phyloP scores from a whole-genome alignment of 2,797 vertebrate genomes.

The Linurgus olivaceus region DNA sequence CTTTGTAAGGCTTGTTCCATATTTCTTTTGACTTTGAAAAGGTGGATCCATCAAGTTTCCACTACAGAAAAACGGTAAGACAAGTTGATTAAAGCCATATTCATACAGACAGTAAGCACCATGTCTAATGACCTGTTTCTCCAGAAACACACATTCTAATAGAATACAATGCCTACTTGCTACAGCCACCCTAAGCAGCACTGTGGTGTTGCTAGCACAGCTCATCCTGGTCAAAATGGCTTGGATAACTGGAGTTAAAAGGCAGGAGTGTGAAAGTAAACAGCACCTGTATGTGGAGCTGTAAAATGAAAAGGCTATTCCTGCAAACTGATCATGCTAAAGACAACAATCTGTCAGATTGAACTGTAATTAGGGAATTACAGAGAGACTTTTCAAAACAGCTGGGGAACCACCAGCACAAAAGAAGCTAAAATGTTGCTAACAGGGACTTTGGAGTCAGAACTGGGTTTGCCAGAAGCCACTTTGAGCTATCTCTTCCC shows the following conservation, averaged over 20 bases:
- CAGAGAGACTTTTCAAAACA: neutral
- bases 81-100: neutral
- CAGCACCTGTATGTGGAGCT: neutral
- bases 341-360: neutral
- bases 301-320: neutral
- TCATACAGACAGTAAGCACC: neutral
- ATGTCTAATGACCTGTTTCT: neutral
- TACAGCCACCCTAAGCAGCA: neutral
- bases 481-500: neutral
- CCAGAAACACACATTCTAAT: neutral
- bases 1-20: slow-evolving; percentile 87
- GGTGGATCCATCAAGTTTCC: slow-evolving; percentile 93
- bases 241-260: neutral
- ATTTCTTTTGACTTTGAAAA: slow-evolving; percentile 81
- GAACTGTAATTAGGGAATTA: neutral
- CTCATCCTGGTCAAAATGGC: neutral
- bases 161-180: neutral
- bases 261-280: neutral
- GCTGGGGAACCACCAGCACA: neutral
- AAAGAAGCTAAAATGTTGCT: neutral
- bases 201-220: neutral
- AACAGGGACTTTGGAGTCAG: rapidly evolving
- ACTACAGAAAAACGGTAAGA: slow-evolving; percentile 69
- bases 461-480: neutral
- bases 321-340: neutral